Base-by-base conservation (phyloP, 2,113 vertebrate species). In the Cochlearius cochlearius region DNA sequence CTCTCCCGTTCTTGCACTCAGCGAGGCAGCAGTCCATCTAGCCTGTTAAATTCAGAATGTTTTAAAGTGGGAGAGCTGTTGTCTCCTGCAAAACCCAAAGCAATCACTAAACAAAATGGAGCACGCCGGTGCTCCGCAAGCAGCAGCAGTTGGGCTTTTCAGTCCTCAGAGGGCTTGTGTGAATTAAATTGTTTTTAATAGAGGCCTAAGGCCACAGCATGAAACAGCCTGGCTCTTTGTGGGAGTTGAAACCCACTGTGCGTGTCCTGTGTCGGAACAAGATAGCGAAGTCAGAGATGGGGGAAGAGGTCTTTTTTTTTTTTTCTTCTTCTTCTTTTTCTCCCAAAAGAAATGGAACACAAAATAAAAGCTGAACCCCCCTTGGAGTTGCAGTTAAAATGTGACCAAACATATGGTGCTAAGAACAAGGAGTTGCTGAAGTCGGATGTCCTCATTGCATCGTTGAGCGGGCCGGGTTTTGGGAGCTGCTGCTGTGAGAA, bases 171-270 rank as follows among this genome's bases (percentile, higher is more conserved):
- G 97, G 86, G 69, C 43, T 74, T 72, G 52, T 92, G 91, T 87
- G 94, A 95, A 96, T 87, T 94, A 97, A 97, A 95, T 91, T 81
- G 95, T 91, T 97, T 95, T 95, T 95, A 94, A 94, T 94, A 85
- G 92, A 94, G 91, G 96, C 96, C 86, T 94, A 78, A 92, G 94
- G 96, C 94, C 95, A 94, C 91, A 85, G 96, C 87, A 88, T 32
- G 64, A 74, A 97, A 41, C 93, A 95, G 91, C 94, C 95, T 76
- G 86, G 84, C 80, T 92, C 94, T 92, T 95, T 86, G 80, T 91
- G 69, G 88, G 88, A 94, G 73, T 25, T 75, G 90, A 67, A 94
- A 78, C 83, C 96, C 75, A 63, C 79, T 74, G 86, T 86, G 94
- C 11, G 2, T 80, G 45, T 76, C 88, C 79, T 86, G 72, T 55